Evolutionary conservation across 2,888 invertebrate species (phyloP).

Genomic region (Ornithoptera alexandrae): DNA sequence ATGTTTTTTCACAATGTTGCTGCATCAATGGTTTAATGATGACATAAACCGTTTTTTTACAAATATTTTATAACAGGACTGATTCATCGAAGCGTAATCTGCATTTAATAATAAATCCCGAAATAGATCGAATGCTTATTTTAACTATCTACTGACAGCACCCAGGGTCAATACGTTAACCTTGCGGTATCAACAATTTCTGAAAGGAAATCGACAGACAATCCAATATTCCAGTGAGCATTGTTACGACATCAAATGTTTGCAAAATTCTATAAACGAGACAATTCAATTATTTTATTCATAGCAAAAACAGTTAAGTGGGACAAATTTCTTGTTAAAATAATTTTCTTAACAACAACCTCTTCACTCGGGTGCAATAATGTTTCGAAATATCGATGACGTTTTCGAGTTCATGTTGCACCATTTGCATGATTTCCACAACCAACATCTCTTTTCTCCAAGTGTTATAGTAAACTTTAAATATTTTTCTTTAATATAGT

Average conservation of each 20-base stretch:
- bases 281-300: slow-evolving; percentile 19
- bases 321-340: slow-evolving; percentile 18
- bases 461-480: not conserved
- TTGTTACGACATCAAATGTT: slow-evolving; percentile 28
- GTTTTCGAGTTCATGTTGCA: slow-evolving; percentile 12
- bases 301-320: slow-evolving; percentile 14
- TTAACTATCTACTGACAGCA: slow-evolving; percentile 16
- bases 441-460: not conserved
- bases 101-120: slow-evolving; percentile 20
- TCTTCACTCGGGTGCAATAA: slow-evolving; percentile 18
- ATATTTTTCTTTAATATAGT: not conserved
- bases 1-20: not conserved
- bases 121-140: slow-evolving; percentile 20
- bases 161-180: slow-evolving; percentile 32
- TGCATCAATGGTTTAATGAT: not conserved
- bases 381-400: slow-evolving; percentile 21
- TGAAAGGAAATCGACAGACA: slow-evolving; percentile 35
- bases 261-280: slow-evolving; percentile 25
- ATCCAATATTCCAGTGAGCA: slow-evolving; percentile 33
- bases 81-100: slow-evolving; percentile 17
- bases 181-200: slow-evolving; percentile 33
- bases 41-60: not conserved
- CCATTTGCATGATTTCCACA: not conserved
- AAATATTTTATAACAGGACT: too few species aligned
- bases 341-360: slow-evolving; percentile 11